Evolutionary conservation across 2,113 vertebrate species (phyloP).

Genomic region (Leucosticte australis): DNA sequence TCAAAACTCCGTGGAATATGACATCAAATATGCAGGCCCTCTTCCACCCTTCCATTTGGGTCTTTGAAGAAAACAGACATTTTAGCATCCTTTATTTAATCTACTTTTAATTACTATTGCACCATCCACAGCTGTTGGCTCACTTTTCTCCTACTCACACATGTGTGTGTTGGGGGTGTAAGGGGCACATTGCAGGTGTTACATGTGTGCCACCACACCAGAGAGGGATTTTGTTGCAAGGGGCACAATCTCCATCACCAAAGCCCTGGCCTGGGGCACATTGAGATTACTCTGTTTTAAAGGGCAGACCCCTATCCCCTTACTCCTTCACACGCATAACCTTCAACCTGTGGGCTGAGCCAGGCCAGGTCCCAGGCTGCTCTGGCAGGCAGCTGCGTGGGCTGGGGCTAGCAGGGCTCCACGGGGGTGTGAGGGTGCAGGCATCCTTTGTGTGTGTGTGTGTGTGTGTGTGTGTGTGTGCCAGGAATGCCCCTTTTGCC

Average conservation of each 20-base stretch:
- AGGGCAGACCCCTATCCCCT: background rate
- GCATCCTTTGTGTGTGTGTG: background rate
- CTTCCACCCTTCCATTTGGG: background rate
- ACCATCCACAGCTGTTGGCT: background rate
- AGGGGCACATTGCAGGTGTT: background rate
- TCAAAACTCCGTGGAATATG: background rate
- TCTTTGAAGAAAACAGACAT: fast-evolving
- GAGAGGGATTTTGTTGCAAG: fast-evolving
- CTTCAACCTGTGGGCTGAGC: background rate
- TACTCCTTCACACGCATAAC: background rate
- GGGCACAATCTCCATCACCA: background rate
- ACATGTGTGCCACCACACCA: too few species aligned
- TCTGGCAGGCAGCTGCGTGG: background rate
- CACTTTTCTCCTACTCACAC: fast-evolving
- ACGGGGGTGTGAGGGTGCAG: background rate
- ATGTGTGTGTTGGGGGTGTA: fast-evolving
- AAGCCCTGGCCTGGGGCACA: fast-evolving
- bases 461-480: background rate
- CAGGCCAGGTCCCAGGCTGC: background rate
- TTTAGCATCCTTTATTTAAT: background rate
- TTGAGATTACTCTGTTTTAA: background rate
- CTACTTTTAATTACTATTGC: background rate
- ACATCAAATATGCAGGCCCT: background rate
- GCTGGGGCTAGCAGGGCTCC: background rate
- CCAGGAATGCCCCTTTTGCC: slow-evolving; percentile 52